Evolutionary conservation across 2,113 vertebrate species (phyloP), one percentile per base, ranked within the genome.

Genomic region (Ovis canadensis): DNA sequence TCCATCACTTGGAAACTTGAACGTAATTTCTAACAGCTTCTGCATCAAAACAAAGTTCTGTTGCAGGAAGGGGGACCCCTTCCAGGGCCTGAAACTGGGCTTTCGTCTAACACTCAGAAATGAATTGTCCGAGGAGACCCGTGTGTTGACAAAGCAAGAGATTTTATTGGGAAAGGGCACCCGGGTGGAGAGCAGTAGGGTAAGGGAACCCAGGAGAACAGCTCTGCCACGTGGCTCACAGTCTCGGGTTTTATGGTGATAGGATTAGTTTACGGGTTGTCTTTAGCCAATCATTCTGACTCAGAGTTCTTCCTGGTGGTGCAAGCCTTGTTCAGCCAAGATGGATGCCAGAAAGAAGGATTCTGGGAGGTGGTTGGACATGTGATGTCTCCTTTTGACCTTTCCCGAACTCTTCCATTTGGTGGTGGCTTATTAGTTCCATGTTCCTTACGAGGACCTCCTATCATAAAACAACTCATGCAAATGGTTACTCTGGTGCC

Each of bases 1-100:
- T 81, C 74, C 21, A 77, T 19, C 16, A 33, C 52, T 78, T 96
- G 11, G 29, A 45, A 91, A 81, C 4, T 17, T 21, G 48, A 85
- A 10, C 19, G 23, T 27, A 81, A 59, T 86, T 91, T 93, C 74
- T 77, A 90, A 82, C 7, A 59, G 36, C 12, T 90, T 81, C 87
- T 15, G 78, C 55, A 71, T 74, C n/a, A 86, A 96, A 92, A 88
- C 5, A 52, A 62, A 86, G 40, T 88, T 74, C 67, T 74, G 21
- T 40, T 74, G 19, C 21, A 40, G 67, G 36, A 40, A 74, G 67
- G 21, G 19, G 36, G 21, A 25, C 36, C 67, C 21, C 21, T 74
- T 74, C 3, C 19, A 74, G 11, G 67, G 21, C 19, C 19, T 74
- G 19, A 74, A 40, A 74, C 36, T 13, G 3, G 67, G 36, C 19